A percentile compares a stretch with the other conserved stretches of the same genome.
Conservation (phyloP, 2,113 vertebrate genomes). For the Tringa solitaria region DNA sequence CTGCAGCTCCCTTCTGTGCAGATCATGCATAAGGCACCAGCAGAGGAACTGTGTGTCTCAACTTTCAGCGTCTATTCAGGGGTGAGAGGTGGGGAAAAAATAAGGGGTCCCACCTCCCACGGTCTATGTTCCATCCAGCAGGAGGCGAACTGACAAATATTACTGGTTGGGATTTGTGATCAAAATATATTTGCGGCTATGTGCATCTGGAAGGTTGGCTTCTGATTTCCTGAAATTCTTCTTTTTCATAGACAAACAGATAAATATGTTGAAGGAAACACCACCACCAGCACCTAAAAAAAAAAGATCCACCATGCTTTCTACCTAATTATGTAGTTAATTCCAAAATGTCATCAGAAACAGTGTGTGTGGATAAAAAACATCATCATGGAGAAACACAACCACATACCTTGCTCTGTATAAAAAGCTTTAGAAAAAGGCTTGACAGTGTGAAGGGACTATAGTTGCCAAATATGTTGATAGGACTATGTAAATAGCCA, state of each 20-base stretch:
- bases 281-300: no score
- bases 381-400: neutral
- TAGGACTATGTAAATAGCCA: neutral
- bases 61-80: neutral
- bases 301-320: neutral
- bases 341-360: neutral
- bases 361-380: neutral
- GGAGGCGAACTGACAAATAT: neutral
- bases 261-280: neutral
- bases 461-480: neutral
- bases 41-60: neutral
- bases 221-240: neutral
- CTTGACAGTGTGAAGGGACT: neutral
- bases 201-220: neutral
- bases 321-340: neutral
- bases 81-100: neutral
- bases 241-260: neutral
- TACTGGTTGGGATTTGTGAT: neutral
- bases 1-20: neutral
- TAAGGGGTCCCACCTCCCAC: neutral
- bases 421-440: neutral
- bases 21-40: neutral
- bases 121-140: neutral
- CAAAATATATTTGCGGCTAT: accelerated
- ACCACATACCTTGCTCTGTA: neutral